Conservation (phyloP, 2,113 vertebrate species). For the Sturnus vulgaris region DNA sequence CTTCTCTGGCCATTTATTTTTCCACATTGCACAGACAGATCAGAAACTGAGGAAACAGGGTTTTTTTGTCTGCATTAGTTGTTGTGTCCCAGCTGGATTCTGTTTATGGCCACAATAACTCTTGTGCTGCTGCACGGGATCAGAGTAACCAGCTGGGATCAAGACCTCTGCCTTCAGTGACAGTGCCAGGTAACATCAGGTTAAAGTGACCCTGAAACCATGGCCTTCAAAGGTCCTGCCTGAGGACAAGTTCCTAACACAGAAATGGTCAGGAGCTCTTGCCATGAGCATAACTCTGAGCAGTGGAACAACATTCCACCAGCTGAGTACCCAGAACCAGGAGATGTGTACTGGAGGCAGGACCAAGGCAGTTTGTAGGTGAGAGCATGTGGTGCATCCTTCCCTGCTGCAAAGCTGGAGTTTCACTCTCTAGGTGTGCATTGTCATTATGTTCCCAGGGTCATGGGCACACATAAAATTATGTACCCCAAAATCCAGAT, state of each 20-base stretch:
- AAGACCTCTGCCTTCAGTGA: background rate
- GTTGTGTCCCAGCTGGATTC: background rate
- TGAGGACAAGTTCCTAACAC: background rate
- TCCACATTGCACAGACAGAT: background rate
- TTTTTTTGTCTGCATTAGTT: background rate
- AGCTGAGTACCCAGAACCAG: background rate
- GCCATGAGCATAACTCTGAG: background rate
- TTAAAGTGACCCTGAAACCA: background rate
- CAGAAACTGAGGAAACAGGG: background rate
- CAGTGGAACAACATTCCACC: background rate
- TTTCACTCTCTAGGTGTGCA: background rate
- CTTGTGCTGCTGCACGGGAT: accelerated
- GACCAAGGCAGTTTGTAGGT: background rate
- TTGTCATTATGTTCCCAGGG: background rate
- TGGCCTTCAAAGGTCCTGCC: background rate
- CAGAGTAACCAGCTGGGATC: background rate
- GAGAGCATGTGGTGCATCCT: accelerated
- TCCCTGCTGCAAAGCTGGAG: background rate
- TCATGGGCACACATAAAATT: background rate
- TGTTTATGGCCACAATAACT: background rate
- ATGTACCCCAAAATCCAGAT: background rate
- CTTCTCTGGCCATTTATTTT: background rate
- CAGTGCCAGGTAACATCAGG: background rate
- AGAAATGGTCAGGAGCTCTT: background rate
- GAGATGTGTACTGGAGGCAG: background rate